phyloP scores from a whole-genome alignment of 2,888 invertebrate genomes.

The Mongoloraphidia duomilia region DNA sequence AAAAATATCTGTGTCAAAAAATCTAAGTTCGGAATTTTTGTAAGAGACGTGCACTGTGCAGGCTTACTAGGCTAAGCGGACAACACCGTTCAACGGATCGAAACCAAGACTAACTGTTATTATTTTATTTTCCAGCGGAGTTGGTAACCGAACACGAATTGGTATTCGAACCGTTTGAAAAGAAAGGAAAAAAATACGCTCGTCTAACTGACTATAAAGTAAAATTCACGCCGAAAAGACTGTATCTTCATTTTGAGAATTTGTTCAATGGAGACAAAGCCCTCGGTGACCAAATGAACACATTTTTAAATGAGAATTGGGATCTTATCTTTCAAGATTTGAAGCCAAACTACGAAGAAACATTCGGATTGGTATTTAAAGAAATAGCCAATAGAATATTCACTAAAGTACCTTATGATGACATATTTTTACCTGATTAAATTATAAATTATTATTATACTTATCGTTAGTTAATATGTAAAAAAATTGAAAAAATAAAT shows the following conservation, averaged over 20 bases:
- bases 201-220: constrained; percentile 43
- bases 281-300: constrained; percentile 49
- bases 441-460: too few species aligned
- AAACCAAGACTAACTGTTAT: too few species aligned
- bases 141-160: constrained; percentile 42
- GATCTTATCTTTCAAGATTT: constrained; percentile 50
- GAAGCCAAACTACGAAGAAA: constrained; percentile 45
- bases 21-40: too few species aligned
- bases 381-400: constrained; percentile 48
- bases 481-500: too few species aligned
- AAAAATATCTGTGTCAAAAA: too few species aligned
- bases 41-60: too few species aligned
- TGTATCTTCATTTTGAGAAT: constrained; percentile 44
- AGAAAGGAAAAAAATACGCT: constrained; percentile 43
- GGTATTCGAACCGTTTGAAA: constrained; percentile 40
- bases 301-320: constrained; percentile 51
- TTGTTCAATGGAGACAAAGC: constrained; percentile 45
- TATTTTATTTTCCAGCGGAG: constrained; percentile 29
- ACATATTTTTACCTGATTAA: constrained; percentile 31
- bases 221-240: constrained; percentile 40
- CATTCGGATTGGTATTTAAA: constrained; percentile 44
- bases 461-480: too few species aligned
- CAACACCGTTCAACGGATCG: too few species aligned
- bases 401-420: constrained; percentile 45
- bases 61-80: too few species aligned